Evolutionary conservation across 2,888 invertebrate genomes (phyloP), one percentile per base, ranked within the genome.

Genomic region (Tipula confusa): DNA sequence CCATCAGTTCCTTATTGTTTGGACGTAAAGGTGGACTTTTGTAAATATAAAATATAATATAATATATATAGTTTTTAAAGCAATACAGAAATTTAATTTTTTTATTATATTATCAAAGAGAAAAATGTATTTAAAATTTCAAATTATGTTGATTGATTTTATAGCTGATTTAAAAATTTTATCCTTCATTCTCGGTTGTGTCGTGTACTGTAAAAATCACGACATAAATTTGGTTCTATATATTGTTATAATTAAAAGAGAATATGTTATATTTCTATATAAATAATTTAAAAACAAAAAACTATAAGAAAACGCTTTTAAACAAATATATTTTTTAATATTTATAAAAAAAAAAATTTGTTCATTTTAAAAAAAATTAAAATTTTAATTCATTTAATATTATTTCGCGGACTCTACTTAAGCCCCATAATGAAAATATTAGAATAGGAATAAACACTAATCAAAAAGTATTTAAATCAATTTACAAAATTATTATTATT

Each of bases 11-110:
- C 84, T 90, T 95, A 86, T 90, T 96, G 83, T 96, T 96, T 89
- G 96, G 96, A 43, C 92, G 96, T 85, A 96, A 96, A 87, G 96
- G 96, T 83, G 96, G 96, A 83, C 91, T 96, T 86, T 92, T 96
- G 87, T 94, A 93, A 89, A 33, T 33, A 82, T 6, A 36, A 36
- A 36, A 80, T 80, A n/a, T 15, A 89, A 33, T 33, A 82, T 6
- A 36, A 36, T 33, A 80, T 80, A n/a, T 15, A 29, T 80, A 80
- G 29, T 29, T 80, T 80, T 80, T 29, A 80, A 15, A 80, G 80
- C 29, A 80, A 80, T 29, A 80, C 31, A 80, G 15, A 29, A 79
- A 28, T 28, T 28, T 24, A 28, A 80, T 80, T 31, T 80, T n/a
- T 80, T 7, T 79, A 79, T n/a, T n/a, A 80, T 29, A 29, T n/a